phyloP scores from a whole-genome alignment of 1,140 invertebrate genomes.

The Cydia splendana region DNA sequence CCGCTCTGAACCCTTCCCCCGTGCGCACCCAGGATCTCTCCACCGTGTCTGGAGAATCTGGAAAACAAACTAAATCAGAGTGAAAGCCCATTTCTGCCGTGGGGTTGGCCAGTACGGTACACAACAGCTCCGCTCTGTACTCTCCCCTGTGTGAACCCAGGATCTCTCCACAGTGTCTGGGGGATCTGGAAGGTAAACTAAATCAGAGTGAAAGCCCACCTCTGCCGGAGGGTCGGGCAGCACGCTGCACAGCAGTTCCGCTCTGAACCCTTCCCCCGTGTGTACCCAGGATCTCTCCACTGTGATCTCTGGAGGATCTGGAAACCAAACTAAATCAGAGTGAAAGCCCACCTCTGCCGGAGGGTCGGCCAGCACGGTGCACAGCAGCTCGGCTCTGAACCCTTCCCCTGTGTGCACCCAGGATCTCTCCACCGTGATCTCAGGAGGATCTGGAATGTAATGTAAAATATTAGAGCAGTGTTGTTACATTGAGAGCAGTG shows the following conservation, averaged over 20 bases:
- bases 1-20: conserved; percentile 85
- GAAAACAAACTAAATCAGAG: conserved; percentile 27
- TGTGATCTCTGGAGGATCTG: conserved; percentile 85
- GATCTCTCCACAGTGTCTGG: conserved; percentile 86
- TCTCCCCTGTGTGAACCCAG: conserved; percentile 88
- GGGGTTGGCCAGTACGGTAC: conserved; percentile 87
- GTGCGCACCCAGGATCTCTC: conserved; percentile 85
- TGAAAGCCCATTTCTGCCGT: conserved; percentile 81
- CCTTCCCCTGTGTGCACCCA: conserved; percentile 89
- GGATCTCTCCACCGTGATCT: conserved; percentile 83
- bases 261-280: conserved; percentile 86
- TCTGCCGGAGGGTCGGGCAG: conserved; percentile 86
- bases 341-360: conserved; percentile 81
- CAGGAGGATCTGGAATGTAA: conserved; percentile 80
- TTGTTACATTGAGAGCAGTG: too few relatives aligned
- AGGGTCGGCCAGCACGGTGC: conserved; percentile 87
- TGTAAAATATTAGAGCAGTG: neutral
- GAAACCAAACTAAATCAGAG: conserved; percentile 33
- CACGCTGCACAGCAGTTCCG: conserved; percentile 86
- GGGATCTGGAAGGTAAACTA: conserved; percentile 70
- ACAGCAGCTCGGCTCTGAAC: conserved; percentile 85
- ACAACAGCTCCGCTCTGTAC: conserved; percentile 85
- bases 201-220: conserved; percentile 58
- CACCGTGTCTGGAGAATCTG: conserved; percentile 84
- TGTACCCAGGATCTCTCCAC: conserved; percentile 87